Base-by-base conservation (phyloP, 2,797 vertebrate genomes). In the Pangasius krempfi region DNA sequence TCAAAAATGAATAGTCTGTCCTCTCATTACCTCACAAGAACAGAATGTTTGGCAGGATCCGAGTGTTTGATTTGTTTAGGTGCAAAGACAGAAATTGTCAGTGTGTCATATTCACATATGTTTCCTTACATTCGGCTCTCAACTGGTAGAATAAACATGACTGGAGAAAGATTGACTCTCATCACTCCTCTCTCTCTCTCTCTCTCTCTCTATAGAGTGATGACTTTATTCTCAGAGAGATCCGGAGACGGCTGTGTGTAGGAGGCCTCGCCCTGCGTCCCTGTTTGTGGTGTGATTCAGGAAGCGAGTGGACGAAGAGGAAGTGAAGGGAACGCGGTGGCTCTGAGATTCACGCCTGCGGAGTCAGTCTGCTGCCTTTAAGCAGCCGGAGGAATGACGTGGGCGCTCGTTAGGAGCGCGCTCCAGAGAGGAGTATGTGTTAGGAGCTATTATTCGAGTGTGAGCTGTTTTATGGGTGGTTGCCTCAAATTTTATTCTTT, bases 211-310 rank as follows among this genome's bases (percentile, higher is more conserved):
- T 70, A 20, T 27, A 73, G 18, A 73, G n/a, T 10, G 27, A 47
- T 16, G 44, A 27, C 80, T 88, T 47, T 44, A 37, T 73, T 76
- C 75, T 60, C 8, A 9, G 58, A 68, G 30, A 54, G 82, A 78
- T 88, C 58, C 18, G 47, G 78, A 86, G 79, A 89, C 75, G 85
- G 66, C 78, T 87, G 88, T 86, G 80, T 89, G 88, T 89, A 86
- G 88, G 88, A 84, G 88, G 79, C 37, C 50, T 47, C 2, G 33
- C 84, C 85, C 88, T 84, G 80, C 80, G 47, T 89, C 70, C 44
- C 30, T 78, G 85, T 87, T 68, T 68, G 56, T 78, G 85, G 80
- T 87, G 88, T 87, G 88, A 89, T 86, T 86, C 85, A 84, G 88
- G 85, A 73, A 89, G 47, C 40, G 33, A 75, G 70, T 62, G 78